Percentiles rank a stretch among this genome's conserved stretches.
These are phyloP conservation scores for Agelaius phoeniceus DNA, from an alignment of 2,113 vertebrate species.

Conservation along the genomic window DNA sequence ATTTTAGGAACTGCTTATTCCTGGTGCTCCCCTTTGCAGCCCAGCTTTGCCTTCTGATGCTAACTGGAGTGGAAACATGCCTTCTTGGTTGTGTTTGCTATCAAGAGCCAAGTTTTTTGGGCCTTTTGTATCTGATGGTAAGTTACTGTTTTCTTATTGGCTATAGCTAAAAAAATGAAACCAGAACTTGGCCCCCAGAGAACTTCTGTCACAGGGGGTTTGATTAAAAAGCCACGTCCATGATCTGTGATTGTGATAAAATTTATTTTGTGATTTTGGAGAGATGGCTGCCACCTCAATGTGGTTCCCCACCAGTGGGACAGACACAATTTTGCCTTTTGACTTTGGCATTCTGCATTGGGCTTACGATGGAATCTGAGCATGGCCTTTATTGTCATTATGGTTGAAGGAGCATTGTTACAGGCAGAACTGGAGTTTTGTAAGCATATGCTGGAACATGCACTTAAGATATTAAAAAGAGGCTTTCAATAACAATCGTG, in stretches of 20 bases:
- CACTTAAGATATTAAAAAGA: neutral
- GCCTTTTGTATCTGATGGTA: neutral
- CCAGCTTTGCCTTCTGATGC: neutral
- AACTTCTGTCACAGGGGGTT: neutral
- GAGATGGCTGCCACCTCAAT: neutral
- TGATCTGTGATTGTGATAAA: neutral
- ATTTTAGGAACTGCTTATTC: neutral
- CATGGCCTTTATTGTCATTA: neutral
- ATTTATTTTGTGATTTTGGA: neutral
- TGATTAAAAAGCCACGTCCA: neutral
- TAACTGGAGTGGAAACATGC: neutral
- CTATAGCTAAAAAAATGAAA: neutral
- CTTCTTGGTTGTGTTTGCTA: neutral
- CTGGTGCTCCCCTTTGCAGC: neutral
- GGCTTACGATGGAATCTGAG: neutral
- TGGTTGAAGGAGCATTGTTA: neutral
- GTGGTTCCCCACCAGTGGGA: neutral
- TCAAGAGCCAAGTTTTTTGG: accelerated
- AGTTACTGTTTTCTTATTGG: neutral
- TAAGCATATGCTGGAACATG: neutral
- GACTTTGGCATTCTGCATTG: neutral
- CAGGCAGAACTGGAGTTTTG: neutral
- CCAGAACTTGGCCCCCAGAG: neutral
- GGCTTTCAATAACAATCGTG: neutral
- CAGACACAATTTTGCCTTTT: neutral